A percentile compares a stretch with the other conserved stretches of the same genome.
Evolutionary conservation across 2,888 invertebrate genomes (phyloP).

Genomic region (Drosophila phalerata): DNA sequence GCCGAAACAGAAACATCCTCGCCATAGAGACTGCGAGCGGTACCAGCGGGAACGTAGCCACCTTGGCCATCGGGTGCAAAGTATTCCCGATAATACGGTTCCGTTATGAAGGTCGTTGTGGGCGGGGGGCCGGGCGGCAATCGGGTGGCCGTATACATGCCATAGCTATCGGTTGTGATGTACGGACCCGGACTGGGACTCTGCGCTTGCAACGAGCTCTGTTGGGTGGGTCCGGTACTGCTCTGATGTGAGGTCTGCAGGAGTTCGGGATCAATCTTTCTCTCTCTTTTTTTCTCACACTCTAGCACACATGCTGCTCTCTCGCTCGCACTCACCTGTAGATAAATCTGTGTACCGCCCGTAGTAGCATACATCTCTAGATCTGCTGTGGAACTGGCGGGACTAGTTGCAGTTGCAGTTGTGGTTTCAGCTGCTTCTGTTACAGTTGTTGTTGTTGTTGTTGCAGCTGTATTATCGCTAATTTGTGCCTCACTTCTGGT

Average conservation of each 20-base stretch:
- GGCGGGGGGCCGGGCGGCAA: constrained; percentile 83
- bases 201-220: constrained; percentile 83
- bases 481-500: constrained; percentile 61
- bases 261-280: constrained; percentile 43
- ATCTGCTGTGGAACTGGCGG: constrained; percentile 52
- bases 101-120: constrained; percentile 88
- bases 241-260: constrained; percentile 73
- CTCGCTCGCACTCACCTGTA: constrained; percentile 84
- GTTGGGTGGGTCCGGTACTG: constrained; percentile 50
- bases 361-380: constrained; percentile 85
- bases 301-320: not conserved
- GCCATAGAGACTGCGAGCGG: constrained; percentile 83
- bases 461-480: constrained; percentile 67
- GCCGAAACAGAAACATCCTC: constrained; percentile 84
- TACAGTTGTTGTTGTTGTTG: constrained; percentile 70
- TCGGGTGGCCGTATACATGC: constrained; percentile 84
- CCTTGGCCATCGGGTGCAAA: constrained; percentile 88
- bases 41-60: constrained; percentile 84
- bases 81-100: constrained; percentile 92
- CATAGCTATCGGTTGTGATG: constrained; percentile 85
- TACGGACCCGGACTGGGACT: constrained; percentile 86
- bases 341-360: constrained; percentile 86
- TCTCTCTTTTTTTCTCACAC: not conserved
- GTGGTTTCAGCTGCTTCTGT: constrained; percentile 38
- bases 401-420: constrained; percentile 65